Base-by-base conservation (phyloP, 2,888 invertebrate genomes). In the Thecophora atra region DNA sequence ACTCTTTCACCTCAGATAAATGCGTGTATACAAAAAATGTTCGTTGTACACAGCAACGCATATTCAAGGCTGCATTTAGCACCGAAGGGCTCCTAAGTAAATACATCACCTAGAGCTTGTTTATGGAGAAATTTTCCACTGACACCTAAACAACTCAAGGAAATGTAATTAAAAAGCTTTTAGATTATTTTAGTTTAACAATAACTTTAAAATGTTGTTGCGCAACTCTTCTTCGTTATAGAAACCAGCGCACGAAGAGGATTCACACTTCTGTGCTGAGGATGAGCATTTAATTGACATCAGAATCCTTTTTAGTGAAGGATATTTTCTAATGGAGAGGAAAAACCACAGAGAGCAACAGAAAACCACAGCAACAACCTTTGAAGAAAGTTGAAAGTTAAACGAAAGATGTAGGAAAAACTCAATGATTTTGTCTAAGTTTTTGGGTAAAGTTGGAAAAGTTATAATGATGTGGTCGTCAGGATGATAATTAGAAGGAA, bases 111-210 rank as follows among this genome's bases (percentile, higher is more conserved):
- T 37, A 62, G 52, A 7, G 17, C 24, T 13, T 52, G 37, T 70
- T 63, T 63, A 63, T 63, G 26, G 28, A 37, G 52, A 70, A 51
- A 47, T 70, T 70, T 63, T 63, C 62, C 37, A 62, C 63, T 62
- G 63, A 70, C 63, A 52, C 63, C 62, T 62, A 15, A 62, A 51
- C 19, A 54, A 62, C 62, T 63, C 42, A 63, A 52, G 7, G 63
- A 63, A 70, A 63, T 63, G 62, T 70, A 63, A 70, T 70, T 70
- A 52, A 52, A 28, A 28, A 4, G 28, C 15, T 28, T 24, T 17
- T 15, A 54, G 54, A 21, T 37, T 6, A 2, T 37, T 37, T 37
- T 37, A 2, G 6, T 37, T 37, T 37, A 37, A 8, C 5, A 4
- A 6, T 30, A 30, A 30, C 30, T 30, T 30, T 4, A 30, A 30